A percentile compares a stretch with the other conserved stretches of the same genome.
phyloP scores from a whole-genome alignment of 2,113 vertebrate species.

The Hippocampus abdominalis region DNA sequence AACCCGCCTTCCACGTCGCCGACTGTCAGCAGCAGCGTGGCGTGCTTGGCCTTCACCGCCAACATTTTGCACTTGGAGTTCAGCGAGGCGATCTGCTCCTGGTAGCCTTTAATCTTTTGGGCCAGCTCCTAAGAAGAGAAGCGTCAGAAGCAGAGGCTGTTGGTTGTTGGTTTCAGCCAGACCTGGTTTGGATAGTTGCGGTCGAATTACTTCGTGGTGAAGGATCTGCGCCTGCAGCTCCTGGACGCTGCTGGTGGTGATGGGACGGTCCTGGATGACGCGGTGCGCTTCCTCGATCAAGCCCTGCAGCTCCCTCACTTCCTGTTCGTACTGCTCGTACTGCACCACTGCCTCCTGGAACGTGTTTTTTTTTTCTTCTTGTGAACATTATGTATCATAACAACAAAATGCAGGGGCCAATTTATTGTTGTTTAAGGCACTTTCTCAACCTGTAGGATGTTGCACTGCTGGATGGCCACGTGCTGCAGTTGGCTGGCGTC shows the following conservation, averaged over 20 bases:
- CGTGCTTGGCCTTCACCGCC: slow-evolving; percentile 94
- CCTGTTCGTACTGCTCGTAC: slow-evolving; percentile 93
- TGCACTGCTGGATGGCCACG: slow-evolving; percentile 91
- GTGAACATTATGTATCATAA: too few species aligned
- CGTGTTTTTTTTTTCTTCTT: background rate
- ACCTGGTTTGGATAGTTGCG: background rate
- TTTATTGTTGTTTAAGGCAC: too few species aligned
- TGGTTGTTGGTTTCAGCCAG: background rate
- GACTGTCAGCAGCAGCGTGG: slow-evolving; percentile 95
- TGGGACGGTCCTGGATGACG: slow-evolving; percentile 85
- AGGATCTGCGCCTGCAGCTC: slow-evolving; percentile 93
- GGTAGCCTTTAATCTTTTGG: slow-evolving; percentile 95
- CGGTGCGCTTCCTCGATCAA: slow-evolving; percentile 88
- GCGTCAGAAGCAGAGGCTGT: background rate
- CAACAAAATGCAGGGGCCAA: too few species aligned
- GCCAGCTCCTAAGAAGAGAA: slow-evolving; percentile 82
- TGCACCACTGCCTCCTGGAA: slow-evolving; percentile 91
- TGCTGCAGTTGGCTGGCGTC: slow-evolving; percentile 94
- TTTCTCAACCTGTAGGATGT: slow-evolving; percentile 82
- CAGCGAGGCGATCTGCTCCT: slow-evolving; percentile 92
- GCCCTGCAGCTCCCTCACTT: slow-evolving; percentile 88
- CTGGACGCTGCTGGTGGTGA: slow-evolving; percentile 87
- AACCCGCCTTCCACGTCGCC: slow-evolving; percentile 84
- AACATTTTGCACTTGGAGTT: slow-evolving; percentile 98
- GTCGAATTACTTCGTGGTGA: slow-evolving; percentile 81